These are phyloP conservation scores for Hydriomena furcata DNA, from an alignment of 2,888 invertebrate genomes.

Conservation along the genomic window DNA sequence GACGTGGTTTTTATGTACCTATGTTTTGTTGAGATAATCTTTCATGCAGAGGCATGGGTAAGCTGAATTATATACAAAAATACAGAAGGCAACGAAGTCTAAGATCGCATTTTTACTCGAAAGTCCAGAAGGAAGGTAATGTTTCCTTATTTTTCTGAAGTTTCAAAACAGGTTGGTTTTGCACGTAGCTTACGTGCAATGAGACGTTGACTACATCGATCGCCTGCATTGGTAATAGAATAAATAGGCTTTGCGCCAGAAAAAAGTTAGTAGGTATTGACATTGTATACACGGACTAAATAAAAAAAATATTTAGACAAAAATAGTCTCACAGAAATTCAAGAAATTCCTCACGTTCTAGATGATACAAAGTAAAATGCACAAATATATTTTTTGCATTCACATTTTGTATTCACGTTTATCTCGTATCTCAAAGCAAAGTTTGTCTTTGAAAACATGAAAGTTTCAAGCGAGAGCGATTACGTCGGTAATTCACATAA, in stretches of 20 bases:
- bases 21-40: neutral
- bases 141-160: conserved; percentile 2
- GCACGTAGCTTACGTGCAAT: conserved; percentile 16
- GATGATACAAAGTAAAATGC: too few relatives aligned
- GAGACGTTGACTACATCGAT: conserved; percentile 18
- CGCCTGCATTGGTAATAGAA: conserved; percentile 22
- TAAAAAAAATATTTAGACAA: too few relatives aligned
- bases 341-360: too few relatives aligned
- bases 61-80: neutral
- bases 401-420: neutral
- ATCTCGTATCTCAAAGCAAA: conserved; percentile 1
- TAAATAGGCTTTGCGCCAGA: neutral
- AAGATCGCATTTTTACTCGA: neutral
- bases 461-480: conserved; percentile 21
- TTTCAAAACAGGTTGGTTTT: conserved; percentile 6
- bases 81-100: neutral
- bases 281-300: too few relatives aligned
- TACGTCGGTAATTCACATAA: conserved; percentile 29
- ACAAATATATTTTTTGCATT: too few relatives aligned
- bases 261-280: too few relatives aligned
- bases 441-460: conserved; percentile 22
- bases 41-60: neutral
- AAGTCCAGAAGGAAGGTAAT: too few relatives aligned
- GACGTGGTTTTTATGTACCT: neutral
- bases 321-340: too few relatives aligned